Conservation (phyloP, 2,888 invertebrate species). For the Trachelus tabidus region DNA sequence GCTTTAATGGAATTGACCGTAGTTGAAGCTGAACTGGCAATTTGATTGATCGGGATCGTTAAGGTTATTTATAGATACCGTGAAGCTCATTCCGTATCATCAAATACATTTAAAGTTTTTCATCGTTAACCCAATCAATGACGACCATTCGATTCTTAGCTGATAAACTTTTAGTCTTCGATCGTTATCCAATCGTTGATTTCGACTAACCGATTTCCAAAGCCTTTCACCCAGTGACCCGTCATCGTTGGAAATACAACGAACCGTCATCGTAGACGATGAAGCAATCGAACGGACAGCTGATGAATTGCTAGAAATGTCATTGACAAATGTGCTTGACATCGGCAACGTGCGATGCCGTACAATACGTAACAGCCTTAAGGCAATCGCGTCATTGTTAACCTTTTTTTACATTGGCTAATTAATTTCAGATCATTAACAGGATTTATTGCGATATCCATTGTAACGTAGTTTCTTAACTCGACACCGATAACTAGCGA, state of each 20-base stretch:
- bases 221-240: background rate
- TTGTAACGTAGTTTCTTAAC: too few species aligned
- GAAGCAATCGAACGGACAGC: background rate
- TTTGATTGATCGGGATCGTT: background rate
- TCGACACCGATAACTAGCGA: too few species aligned
- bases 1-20: background rate
- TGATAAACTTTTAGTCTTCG: background rate
- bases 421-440: background rate
- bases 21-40: background rate
- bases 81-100: background rate
- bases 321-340: slow-evolving; percentile 33
- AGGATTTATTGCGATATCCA: background rate
- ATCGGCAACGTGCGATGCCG: background rate
- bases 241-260: slow-evolving; percentile 4
- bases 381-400: background rate
- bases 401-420: background rate
- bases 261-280: background rate
- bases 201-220: background rate
- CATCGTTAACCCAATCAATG: background rate
- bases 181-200: background rate
- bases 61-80: background rate
- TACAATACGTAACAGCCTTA: background rate
- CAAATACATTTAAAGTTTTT: background rate
- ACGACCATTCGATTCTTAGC: background rate
- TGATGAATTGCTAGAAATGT: slow-evolving; percentile 34